phyloP scores from a whole-genome alignment of 2,797 vertebrate genomes.

The Myotis daubentonii region DNA sequence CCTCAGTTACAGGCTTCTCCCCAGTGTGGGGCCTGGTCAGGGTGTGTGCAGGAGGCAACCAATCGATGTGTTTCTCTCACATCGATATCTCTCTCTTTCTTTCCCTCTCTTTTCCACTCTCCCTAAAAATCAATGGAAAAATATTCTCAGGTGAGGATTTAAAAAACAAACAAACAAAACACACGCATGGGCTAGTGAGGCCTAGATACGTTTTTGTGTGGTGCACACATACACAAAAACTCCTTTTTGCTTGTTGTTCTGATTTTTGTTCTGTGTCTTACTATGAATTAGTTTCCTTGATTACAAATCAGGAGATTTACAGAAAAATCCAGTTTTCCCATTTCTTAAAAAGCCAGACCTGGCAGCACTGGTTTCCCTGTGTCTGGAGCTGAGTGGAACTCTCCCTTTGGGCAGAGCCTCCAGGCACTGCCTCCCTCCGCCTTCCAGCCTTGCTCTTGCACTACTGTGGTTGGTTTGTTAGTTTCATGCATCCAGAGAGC shows the following conservation, averaged over 20 bases:
- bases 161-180: no score
- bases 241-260: neutral
- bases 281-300: neutral
- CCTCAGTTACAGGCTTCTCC: no score
- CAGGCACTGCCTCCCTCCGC: neutral
- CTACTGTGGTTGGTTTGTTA: neutral
- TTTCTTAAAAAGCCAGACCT: neutral
- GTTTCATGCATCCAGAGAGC: neutral
- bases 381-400: neutral
- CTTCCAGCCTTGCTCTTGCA: neutral
- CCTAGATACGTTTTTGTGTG: neutral
- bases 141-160: no score
- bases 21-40: no score
- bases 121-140: no score
- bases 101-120: no score
- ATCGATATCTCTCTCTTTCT: no score
- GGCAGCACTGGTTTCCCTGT: neutral
- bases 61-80: no score
- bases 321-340: neutral
- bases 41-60: no score
- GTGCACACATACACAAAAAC: neutral
- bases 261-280: conserved; percentile 27
- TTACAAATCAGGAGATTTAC: neutral
- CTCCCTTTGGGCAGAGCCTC: neutral
- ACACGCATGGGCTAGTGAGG: neutral